Conservation (phyloP, 1,140 invertebrate species). For the Drosophila funebris region DNA sequence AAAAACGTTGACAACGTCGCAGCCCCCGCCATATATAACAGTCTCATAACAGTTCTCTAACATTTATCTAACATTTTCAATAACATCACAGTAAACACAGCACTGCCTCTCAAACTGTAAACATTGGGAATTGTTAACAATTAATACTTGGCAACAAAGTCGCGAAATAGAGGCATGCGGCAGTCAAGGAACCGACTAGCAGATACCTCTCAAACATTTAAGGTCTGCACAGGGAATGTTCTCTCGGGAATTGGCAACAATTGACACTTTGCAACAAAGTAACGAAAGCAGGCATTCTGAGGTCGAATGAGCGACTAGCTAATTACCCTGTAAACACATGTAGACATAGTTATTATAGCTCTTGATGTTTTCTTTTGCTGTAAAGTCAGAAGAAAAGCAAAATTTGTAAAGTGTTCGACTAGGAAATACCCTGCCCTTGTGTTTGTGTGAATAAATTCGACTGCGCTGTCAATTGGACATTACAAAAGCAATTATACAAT, state of each 20-base stretch:
- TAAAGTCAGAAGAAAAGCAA: not conserved
- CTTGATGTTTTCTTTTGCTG: no score
- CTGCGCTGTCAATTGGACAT: no score
- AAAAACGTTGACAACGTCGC: not conserved
- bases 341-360: no score
- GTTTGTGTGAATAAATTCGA: no score
- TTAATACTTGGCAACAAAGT: constrained; percentile 10
- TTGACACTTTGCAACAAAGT: constrained; percentile 1
- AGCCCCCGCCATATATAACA: not conserved
- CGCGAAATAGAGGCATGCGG: not conserved
- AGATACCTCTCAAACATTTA: not conserved
- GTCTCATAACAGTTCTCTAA: not conserved
- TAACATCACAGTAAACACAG: not conserved
- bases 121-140: not conserved
- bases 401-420: no score
- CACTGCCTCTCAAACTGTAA: not conserved
- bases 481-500: no score
- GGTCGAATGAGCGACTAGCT: not conserved
- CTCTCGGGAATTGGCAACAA: not conserved
- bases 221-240: no score
- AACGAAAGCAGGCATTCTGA: not conserved
- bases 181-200: not conserved
- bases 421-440: no score
- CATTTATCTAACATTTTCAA: not conserved
- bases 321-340: no score